A percentile compares a stretch with the other conserved stretches of the same genome.
Evolutionary conservation across 2,888 invertebrate species (phyloP).

Genomic region (Tetragnatha montana): DNA sequence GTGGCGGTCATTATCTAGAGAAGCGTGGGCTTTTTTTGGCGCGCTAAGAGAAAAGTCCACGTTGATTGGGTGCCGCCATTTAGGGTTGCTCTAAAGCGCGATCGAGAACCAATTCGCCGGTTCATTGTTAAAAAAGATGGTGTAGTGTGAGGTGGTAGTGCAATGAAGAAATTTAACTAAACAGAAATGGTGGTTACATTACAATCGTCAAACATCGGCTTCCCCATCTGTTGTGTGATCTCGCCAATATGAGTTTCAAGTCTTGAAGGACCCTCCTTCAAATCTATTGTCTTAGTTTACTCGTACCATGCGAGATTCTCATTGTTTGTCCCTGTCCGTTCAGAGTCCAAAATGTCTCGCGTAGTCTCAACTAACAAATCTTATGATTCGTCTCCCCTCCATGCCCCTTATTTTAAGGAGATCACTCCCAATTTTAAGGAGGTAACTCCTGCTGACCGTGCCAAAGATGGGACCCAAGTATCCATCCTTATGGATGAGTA

Average conservation of each 20-base stretch:
- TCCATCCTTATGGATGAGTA: slow-evolving; percentile 70
- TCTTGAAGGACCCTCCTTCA: slow-evolving; percentile 5
- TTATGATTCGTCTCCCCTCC: slow-evolving; percentile 30
- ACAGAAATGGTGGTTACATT: not conserved
- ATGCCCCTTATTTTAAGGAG: slow-evolving; percentile 58
- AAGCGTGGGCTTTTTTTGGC: slow-evolving; percentile 7
- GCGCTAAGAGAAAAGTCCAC: not conserved
- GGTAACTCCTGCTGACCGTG: slow-evolving; percentile 10
- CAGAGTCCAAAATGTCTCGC: slow-evolving; percentile 24
- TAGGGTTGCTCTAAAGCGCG: slow-evolving; percentile 11
- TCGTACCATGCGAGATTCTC: slow-evolving; percentile 1
- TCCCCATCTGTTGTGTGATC: not conserved
- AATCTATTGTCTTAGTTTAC: not conserved
- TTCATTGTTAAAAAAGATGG: not conserved
- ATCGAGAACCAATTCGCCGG: not conserved
- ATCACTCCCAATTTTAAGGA: not conserved
- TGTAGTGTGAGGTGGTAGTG: no score
- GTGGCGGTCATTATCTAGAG: no score
- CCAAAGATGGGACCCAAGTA: slow-evolving; percentile 31
- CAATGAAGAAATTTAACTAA: no score
- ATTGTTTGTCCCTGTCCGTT: not conserved
- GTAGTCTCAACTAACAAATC: slow-evolving; percentile 24
- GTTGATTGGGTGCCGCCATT: slow-evolving; percentile 7
- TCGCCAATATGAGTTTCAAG: not conserved
- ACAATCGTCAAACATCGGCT: slow-evolving; percentile 25